Conservation (phyloP, 1,140 invertebrate species). For the Gryllus bimaculatus region DNA sequence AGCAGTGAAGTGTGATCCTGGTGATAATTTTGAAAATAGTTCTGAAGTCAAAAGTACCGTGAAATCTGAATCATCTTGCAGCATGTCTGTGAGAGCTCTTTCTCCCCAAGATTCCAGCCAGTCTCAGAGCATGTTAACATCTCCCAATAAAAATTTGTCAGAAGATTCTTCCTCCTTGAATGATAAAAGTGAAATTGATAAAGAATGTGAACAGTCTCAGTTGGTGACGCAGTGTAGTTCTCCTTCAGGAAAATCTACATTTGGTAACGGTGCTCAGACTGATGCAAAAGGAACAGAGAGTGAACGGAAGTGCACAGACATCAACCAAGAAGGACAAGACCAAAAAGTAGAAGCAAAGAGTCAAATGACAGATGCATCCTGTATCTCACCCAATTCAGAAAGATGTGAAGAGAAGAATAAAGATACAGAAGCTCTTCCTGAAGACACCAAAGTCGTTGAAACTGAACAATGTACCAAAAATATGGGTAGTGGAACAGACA, state of each 20-base stretch:
- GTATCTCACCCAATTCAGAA: neutral
- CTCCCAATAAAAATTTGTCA: neutral
- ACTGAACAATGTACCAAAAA: neutral
- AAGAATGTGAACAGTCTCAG: neutral
- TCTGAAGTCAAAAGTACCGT: neutral
- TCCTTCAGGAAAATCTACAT: neutral
- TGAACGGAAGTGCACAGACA: neutral
- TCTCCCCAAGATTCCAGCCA: neutral
- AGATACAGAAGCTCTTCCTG: neutral
- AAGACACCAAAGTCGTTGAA: neutral
- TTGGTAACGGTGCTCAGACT: neutral
- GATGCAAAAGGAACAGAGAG: neutral
- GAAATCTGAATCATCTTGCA: neutral
- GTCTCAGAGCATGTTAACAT: neutral
- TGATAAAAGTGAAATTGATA: neutral
- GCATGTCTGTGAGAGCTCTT: neutral
- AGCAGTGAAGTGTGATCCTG: neutral
- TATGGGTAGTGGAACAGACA: neutral
- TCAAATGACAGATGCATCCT: neutral
- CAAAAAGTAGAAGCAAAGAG: neutral
- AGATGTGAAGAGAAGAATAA: slow-evolving; percentile 38
- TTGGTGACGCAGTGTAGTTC: neutral
- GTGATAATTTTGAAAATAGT: neutral
- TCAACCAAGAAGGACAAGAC: neutral
- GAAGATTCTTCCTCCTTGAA: neutral